These are phyloP conservation scores for Watsonalla binaria DNA, from an alignment of 2,888 invertebrate genomes.

Conservation along the genomic window DNA sequence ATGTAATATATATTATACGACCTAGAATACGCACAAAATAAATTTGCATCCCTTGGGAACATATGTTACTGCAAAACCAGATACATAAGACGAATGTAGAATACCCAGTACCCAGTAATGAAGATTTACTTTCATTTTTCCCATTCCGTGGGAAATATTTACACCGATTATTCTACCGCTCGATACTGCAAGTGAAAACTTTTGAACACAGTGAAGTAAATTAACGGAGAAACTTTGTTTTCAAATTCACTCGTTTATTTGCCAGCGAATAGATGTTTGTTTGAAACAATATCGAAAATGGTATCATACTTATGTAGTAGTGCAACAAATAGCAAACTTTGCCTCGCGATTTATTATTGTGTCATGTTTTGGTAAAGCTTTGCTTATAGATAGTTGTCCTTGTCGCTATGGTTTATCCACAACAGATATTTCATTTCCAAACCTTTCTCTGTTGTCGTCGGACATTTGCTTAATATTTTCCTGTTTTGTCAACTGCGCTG, in stretches of 20 bases:
- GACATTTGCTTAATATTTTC: neutral
- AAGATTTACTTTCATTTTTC: neutral
- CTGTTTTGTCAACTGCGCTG: neutral
- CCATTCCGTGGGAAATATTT: neutral
- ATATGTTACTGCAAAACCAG: no score
- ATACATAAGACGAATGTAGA: no score
- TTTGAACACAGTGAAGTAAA: conserved; percentile 16
- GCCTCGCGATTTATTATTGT: conserved; percentile 38
- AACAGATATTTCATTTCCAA: neutral
- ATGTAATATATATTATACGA: no score
- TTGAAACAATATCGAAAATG: conserved; percentile 26
- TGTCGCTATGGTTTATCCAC: conserved; percentile 1
- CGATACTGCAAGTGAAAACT: conserved; percentile 15
- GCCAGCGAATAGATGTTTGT: conserved; percentile 26
- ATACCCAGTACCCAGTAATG: no score
- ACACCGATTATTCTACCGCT: conserved; percentile 5
- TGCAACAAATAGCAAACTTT: conserved; percentile 34
- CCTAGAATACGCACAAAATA: no score
- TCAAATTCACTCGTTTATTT: conserved; percentile 26
- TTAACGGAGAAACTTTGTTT: conserved; percentile 30
- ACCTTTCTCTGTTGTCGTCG: neutral
- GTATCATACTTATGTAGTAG: conserved; percentile 6
- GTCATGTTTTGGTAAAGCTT: conserved; percentile 21
- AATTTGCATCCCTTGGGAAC: no score
- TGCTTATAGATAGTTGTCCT: conserved; percentile 1